Conservation (phyloP, 2,888 invertebrate species). For the Griposia aprilina region DNA sequence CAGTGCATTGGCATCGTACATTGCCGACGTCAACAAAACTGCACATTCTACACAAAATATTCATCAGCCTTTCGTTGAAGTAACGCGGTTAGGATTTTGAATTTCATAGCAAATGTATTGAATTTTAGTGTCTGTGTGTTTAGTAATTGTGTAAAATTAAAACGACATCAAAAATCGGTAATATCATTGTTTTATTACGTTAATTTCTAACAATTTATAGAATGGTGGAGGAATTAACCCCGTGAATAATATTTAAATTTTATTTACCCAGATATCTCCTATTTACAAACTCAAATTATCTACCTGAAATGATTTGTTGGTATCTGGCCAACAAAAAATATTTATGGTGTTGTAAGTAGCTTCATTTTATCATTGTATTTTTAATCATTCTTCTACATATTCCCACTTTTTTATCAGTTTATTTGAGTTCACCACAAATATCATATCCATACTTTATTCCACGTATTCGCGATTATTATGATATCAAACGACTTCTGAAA, state of each 20-base stretch:
- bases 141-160: conserved; percentile 5
- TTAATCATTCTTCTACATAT: conserved; percentile 6
- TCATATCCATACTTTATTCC: conserved; percentile 25
- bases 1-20: conserved; percentile 50
- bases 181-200: not conserved
- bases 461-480: conserved; percentile 21
- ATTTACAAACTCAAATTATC: conserved; percentile 33
- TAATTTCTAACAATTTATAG: not conserved
- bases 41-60: conserved; percentile 22
- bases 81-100: not conserved
- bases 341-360: conserved; percentile 51
- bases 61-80: conserved; percentile 12
- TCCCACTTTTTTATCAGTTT: conserved; percentile 20
- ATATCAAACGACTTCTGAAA: conserved; percentile 27
- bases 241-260: conserved; percentile 39
- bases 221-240: conserved; percentile 2
- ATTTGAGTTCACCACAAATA: conserved; percentile 8
- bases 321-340: conserved; percentile 31
- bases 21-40: conserved; percentile 64
- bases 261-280: conserved; percentile 41
- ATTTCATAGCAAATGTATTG: conserved; percentile 17
- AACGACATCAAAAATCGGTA: conserved; percentile 35
- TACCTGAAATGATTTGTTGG: conserved; percentile 35
- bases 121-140: conserved; percentile 30
- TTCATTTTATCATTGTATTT: conserved; percentile 13